phyloP scores from a whole-genome alignment of 1,140 invertebrate species.

The Orchestia grillus region DNA sequence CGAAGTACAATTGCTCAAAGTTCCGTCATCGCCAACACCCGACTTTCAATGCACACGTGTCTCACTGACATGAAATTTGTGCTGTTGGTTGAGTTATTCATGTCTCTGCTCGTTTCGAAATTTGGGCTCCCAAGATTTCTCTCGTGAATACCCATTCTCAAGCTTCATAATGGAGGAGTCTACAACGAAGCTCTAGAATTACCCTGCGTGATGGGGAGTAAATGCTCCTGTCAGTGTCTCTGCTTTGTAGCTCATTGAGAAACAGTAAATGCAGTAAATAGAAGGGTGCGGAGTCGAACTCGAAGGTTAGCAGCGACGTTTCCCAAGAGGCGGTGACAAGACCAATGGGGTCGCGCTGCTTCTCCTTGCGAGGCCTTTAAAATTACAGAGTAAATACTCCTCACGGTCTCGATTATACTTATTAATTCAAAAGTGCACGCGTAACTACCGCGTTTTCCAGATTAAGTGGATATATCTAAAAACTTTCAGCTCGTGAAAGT shows the following conservation, averaged over 20 bases:
- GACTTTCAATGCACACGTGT: background rate
- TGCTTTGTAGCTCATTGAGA: background rate
- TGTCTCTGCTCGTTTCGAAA: background rate
- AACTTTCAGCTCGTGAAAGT: background rate
- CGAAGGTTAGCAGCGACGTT: background rate
- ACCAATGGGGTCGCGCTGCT: background rate
- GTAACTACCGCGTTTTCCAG: background rate
- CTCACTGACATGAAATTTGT: background rate
- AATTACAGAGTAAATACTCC: background rate
- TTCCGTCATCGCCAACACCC: background rate
- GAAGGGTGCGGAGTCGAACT: background rate
- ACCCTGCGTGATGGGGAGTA: background rate
- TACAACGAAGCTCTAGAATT: background rate
- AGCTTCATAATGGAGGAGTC: background rate
- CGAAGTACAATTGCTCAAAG: background rate
- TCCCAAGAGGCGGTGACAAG: background rate
- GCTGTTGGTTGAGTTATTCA: background rate
- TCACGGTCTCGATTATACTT: background rate
- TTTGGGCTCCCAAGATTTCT: background rate
- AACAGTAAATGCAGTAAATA: background rate
- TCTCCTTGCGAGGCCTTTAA: background rate
- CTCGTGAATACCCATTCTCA: background rate
- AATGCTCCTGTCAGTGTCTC: background rate
- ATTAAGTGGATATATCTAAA: background rate
- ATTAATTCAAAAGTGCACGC: background rate